Base-by-base conservation (phyloP, 2,113 vertebrate species). In the Steatornis caripensis region DNA sequence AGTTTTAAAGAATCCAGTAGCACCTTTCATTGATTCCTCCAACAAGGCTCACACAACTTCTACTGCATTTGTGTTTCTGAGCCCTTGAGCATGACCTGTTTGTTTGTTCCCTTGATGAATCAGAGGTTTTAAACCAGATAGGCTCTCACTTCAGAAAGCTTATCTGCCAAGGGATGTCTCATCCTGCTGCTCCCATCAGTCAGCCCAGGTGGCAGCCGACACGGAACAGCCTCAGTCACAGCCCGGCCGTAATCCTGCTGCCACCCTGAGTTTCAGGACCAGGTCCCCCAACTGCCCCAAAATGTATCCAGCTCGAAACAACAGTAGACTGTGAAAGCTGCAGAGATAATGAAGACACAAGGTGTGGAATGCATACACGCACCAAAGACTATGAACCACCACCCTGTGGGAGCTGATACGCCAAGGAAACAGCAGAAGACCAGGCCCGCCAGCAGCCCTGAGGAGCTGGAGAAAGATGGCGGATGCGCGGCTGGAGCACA, bases 261-360 rank as follows among this genome's bases (percentile, higher is more conserved):
- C 66, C 49, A 29, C 26, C 14, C 37, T 5, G 8, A 16, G 8
- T 20, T 43, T 30, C 11, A 43, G 60, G 32, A 91, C 68, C 0
- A 0, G 7, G 21, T 29, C 45, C n/a, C n/a, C 23, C 45, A 68
- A 30, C 10, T 30, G 18, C 20, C 45, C 22, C 23, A 26, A 34
- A 46, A 15, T 0, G 6, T 0, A 1, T 13, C 46, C 10, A 0
- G 36, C 4, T 15, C 23, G 45, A 23, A 66, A 36, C 20, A 3
- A 20, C 34, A 48, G 32, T 49, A 17, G 36, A 5, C 23, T 8
- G 24, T 1, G 12, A 65, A 41, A 43, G 9, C 37, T 20, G 3
- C 70, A 39, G 7, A 24, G 36, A 16, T 5, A 17, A 26, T 0
- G 3, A 32, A 39, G 9, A 8, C 32, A 37, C 15, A 3, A 49